Percentiles rank a stretch among this genome's conserved stretches.
phyloP scores from a whole-genome alignment of 2,113 vertebrate species.

The Chroicocephalus ridibundus region DNA sequence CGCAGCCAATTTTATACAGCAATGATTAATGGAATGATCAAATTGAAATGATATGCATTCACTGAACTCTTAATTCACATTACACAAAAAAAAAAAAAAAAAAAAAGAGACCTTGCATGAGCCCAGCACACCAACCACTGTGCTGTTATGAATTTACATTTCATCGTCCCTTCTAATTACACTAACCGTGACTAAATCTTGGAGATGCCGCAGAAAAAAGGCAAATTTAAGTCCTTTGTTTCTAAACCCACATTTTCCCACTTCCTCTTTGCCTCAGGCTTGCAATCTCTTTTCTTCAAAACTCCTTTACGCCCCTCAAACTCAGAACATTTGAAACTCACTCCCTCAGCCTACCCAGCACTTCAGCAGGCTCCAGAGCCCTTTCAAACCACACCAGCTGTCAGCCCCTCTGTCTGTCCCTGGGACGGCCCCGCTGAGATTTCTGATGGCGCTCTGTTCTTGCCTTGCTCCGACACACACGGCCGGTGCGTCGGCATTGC shows the following conservation, averaged over 20 bases:
- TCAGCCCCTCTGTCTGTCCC: background rate
- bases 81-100: background rate
- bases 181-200: background rate
- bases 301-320: background rate
- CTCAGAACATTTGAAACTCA: background rate
- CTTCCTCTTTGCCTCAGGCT: background rate
- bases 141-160: background rate
- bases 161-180: background rate
- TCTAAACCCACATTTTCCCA: background rate
- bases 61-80: background rate
- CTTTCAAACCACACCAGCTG: background rate
- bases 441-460: background rate
- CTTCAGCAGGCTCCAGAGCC: background rate
- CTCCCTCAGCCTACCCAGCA: background rate
- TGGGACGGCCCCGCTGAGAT: background rate
- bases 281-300: background rate
- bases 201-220: background rate
- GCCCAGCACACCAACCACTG: background rate
- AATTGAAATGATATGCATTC: background rate
- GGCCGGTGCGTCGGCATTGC: accelerated
- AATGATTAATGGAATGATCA: background rate
- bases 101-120: background rate
- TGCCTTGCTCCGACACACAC: background rate
- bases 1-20: background rate
- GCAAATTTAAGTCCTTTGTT: background rate